A percentile compares a stretch with the other conserved stretches of the same genome.
Evolutionary conservation across 1,140 invertebrate species (phyloP).

Genomic region (Notospermus geniculatus): DNA sequence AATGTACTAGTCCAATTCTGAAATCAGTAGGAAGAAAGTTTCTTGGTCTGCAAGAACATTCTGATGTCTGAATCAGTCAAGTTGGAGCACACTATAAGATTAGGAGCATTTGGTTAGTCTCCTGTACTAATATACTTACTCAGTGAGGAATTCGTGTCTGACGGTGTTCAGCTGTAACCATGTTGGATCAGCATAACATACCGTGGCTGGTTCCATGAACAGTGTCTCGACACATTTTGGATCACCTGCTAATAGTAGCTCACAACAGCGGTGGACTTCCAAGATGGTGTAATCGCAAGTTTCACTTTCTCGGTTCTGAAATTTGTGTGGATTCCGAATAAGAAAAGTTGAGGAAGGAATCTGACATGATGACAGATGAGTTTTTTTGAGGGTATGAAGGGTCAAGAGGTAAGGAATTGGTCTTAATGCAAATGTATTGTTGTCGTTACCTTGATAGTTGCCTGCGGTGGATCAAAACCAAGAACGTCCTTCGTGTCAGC

Average conservation of each 20-base stretch:
- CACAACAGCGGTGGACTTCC: constrained; percentile 38
- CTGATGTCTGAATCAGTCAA: no score
- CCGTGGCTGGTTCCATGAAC: constrained; percentile 27
- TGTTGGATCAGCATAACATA: constrained; percentile 22
- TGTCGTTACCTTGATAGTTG: constrained; percentile 46
- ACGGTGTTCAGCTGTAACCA: constrained; percentile 21
- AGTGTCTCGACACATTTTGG: constrained; percentile 43
- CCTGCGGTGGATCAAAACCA: constrained; percentile 37
- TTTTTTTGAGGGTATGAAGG: no score
- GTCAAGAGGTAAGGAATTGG: no score
- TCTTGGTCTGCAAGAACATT: no score
- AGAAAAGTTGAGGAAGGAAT: constrained; percentile 7
- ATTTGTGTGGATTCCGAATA: constrained; percentile 7
- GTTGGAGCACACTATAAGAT: no score
- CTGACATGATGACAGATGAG: neutral
- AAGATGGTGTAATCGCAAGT: constrained; percentile 41
- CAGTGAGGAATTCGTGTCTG: constrained; percentile 29
- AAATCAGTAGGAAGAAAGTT: no score
- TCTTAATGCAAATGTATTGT: no score
- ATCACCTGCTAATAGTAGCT: constrained; percentile 36
- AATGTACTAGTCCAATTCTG: no score
- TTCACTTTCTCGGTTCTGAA: constrained; percentile 31
- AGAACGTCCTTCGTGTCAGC: constrained; percentile 34
- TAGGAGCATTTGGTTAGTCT: no score
- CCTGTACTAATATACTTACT: constrained; percentile 28